Base-by-base conservation (phyloP, 2,797 vertebrate species). In the Pteronotus mesoamericanus region DNA sequence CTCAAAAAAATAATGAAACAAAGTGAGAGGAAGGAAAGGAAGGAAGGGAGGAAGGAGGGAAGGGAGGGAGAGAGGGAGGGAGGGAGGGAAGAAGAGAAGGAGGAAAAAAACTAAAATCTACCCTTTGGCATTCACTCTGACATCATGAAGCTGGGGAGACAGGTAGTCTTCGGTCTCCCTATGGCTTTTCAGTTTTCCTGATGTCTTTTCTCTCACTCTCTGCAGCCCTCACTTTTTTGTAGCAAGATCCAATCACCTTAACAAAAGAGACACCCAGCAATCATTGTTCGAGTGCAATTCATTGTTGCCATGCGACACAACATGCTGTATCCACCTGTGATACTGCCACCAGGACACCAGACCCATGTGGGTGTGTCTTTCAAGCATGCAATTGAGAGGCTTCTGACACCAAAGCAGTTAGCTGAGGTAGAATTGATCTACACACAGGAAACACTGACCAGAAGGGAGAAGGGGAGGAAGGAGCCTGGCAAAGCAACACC, bases 211-310 rank as follows among this genome's bases (percentile, higher is more conserved):
- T 92, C 74, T 96, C 64, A 34, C 61, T 34, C 69, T 95, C 44
- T 37, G 64, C 48, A 82, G 77, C n/a, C 75, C 77, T 74, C 42
- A 48, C 64, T 55, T 91, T 91, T 93, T 53, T 29, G 34, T 57
- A 18, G 19, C 55, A 91, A 93, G 77, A 89, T 87, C 37, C 86
- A 95, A 53, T 57, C 84, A n/a, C 74, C 59, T 89, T 79, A 77
- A 96, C 74, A 94, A 94, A 86, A 94, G 51, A 86, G 71, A 51
- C 37, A 72, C 42, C 51, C 26, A 79, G 72, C 44, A 48, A 79
- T 21, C 22, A 75, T 86, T 79, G 53, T 15, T 91, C 42, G 19
- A 59, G 42, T 74, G 26, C 29, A 18, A 72, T 80, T 84, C 32
- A 1, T 32, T 9, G 69, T 74, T 26, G 79, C 55, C 64, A 57